Evolutionary conservation across 2,888 invertebrate genomes (phyloP), one percentile per base, ranked within the genome.

Genomic region (Trissolcus brochymenae): DNA sequence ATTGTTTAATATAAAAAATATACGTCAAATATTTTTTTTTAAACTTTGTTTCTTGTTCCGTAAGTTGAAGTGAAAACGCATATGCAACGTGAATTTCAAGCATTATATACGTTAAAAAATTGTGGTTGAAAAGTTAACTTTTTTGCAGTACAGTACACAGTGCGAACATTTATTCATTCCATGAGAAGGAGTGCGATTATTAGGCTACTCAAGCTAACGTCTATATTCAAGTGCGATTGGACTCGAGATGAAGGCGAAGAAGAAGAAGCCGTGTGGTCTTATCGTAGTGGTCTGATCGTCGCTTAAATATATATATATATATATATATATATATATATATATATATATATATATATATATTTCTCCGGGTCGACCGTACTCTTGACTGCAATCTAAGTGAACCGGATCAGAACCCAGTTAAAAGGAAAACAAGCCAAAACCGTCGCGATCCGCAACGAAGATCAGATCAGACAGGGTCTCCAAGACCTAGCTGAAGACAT

Each of bases 371-470:
- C 21, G 41, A 19, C 64, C 54, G 29, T 51, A 43, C 29, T 62
- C 62, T 29, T 14, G 54, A 49, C 61, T 56, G 54, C 57, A 56
- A 66, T 67, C 61, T 50, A 56, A 62, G 62, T 53, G 62, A 67
- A 74, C 67, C 74, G 67, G 67, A 74, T 74, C 74, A 57, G 62
- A 62, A 56, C 57, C 40, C 35, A 57, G 55, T 50, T 61, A 62
- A 62, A 67, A 67, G 62, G 67, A 67, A 74, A 62, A 74, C 67
- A 67, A 74, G 57, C 74, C 51, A 56, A 64, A 67, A 61, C 61
- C 67, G 61, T 61, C 60, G 60, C 67, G 56, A 74, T 74, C 61
- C 72, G 40, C 17, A 35, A 14, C 62, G 43, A 41, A 51, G 74
- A 74, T 74, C 62, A 13, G 74, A 68, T 75, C 74, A 17, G 46